Conservation (phyloP, 2,113 vertebrate species). For the Indicator indicator region DNA sequence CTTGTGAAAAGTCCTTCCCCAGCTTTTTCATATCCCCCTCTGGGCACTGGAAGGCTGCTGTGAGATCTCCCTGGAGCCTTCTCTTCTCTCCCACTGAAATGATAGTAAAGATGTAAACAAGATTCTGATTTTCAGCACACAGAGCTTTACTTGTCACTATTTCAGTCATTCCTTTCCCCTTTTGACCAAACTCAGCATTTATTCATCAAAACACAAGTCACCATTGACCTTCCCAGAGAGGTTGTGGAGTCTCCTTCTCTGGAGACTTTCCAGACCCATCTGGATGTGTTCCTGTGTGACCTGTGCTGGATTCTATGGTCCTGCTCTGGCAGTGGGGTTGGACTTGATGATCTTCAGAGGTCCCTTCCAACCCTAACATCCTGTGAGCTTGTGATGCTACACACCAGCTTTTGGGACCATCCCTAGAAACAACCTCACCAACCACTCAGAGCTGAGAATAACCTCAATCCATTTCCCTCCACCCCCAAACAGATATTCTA, state of each 20-base stretch:
- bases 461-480: neutral
- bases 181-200: neutral
- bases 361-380: too few species aligned
- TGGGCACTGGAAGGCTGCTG: too few species aligned
- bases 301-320: too few species aligned
- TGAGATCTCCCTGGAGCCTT: too few species aligned
- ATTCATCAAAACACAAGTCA: neutral
- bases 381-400: neutral
- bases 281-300: too few species aligned
- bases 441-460: neutral
- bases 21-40: too few species aligned
- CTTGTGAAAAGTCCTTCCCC: too few species aligned
- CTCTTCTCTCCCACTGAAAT: too few species aligned
- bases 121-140: neutral
- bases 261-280: too few species aligned
- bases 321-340: too few species aligned
- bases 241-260: too few species aligned
- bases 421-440: conserved; percentile 7
- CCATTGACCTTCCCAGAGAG: neutral
- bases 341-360: too few species aligned
- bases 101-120: neutral
- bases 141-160: neutral
- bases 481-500: neutral
- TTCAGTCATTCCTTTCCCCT: neutral
- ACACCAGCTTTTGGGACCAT: neutral